Evolutionary conservation across 2,113 vertebrate species (phyloP), one percentile per base, ranked within the genome.

Genomic region (Stegostoma tigrinum): DNA sequence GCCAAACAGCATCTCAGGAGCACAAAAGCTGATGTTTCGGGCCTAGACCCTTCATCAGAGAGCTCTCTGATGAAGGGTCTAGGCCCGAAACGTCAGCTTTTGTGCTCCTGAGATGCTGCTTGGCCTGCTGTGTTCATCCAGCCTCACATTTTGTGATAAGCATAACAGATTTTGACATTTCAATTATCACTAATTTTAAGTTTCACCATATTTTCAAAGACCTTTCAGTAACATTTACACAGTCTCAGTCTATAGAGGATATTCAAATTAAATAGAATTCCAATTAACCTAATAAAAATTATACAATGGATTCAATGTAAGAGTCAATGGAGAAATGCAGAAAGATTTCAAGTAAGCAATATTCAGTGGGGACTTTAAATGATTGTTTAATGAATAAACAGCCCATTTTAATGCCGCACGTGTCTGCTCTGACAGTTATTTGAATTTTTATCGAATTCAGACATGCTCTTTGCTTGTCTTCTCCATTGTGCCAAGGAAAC

Each of bases 341-440:
- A 61, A 61, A 61, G 52, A 55, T 34, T 90, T 15, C 85, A 42
- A 52, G 27, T 90, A 24, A 90, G 30, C 52, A 61, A 87, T 87
- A 27, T 10, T 55, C 85, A 87, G 30, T 17, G 3, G 52, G 87
- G 87, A 14, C 1, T 48, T 90, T 61, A 55, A 61, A 55, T 61
- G 61, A 90, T 90, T 90, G 48, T 90, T 90, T 61, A 90, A 90
- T 34, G 55, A 90, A 90, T 30, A 90, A 90, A 90, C 27, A 34
- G 87, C 6, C 52, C 3, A 55, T 34, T 12, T 89, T 89, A 61
- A 90, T 55, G 10, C 23, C 48, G 30, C 48, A 34, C 6, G 0
- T 12, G 5, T 30, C 2, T 34, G 7, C 87, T 90, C 52, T 0
- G 24, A 90, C 24, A 61, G 52, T 90, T 90, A 30, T 61, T 14